Conservation (phyloP, 2,888 invertebrate species). For the Lochmaea capreae region DNA sequence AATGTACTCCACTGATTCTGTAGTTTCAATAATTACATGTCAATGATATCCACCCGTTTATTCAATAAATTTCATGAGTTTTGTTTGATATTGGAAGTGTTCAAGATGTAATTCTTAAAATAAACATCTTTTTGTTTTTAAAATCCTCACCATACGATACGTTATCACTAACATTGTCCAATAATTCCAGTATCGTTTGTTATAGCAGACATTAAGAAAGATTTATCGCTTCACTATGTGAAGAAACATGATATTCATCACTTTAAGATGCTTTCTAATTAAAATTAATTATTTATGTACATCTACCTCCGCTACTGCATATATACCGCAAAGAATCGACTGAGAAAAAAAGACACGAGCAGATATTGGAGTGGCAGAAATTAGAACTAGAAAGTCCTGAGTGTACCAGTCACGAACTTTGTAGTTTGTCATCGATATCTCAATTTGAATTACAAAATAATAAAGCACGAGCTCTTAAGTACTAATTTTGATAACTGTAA, state of each 20-base stretch:
- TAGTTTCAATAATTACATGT: too few species aligned
- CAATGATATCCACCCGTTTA: too few species aligned
- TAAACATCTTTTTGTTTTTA: too few species aligned
- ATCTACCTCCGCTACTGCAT: slow-evolving; percentile 7
- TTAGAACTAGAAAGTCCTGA: slow-evolving; percentile 56
- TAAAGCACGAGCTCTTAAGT: not conserved
- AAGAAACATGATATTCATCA: slow-evolving; percentile 6
- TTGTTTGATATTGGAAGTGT: too few species aligned
- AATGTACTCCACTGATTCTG: too few species aligned
- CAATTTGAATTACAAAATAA: slow-evolving; percentile 2
- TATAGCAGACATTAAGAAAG: slow-evolving; percentile 1
- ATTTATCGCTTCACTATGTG: slow-evolving; percentile 5
- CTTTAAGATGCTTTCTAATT: not conserved
- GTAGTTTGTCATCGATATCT: slow-evolving; percentile 40
- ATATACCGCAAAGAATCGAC: not conserved
- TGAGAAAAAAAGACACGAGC: not conserved
- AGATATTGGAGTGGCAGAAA: slow-evolving; percentile 51
- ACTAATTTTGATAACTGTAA: too few species aligned
- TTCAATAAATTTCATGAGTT: too few species aligned
- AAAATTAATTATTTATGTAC: not conserved
- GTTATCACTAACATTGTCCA: not conserved
- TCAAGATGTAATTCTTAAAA: too few species aligned
- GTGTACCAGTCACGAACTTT: slow-evolving; percentile 59
- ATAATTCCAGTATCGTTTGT: not conserved
- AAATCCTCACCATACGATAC: not conserved